Percentiles rank a stretch among this genome's conserved stretches.
Evolutionary conservation across 1,140 invertebrate genomes (phyloP).

Genomic region (Drosophila prosaltans): DNA sequence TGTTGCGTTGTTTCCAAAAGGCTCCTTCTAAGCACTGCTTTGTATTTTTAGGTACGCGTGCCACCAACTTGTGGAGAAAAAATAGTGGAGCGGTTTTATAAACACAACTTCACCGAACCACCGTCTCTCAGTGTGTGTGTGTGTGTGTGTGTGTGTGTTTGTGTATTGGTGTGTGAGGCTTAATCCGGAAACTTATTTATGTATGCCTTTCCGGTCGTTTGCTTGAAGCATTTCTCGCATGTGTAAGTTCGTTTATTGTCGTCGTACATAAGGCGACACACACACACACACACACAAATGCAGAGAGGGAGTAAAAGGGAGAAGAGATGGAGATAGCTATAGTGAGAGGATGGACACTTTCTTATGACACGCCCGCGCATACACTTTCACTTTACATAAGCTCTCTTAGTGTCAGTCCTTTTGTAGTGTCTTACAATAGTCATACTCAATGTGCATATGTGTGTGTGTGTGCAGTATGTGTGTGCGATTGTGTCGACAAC

Average conservation of each 20-base stretch:
- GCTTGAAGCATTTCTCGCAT: constrained; percentile 72
- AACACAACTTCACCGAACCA: too few relatives aligned
- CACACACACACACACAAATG: constrained; percentile 54
- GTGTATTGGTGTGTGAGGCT: constrained; percentile 61
- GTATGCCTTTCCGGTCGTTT: constrained; percentile 78
- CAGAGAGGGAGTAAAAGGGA: constrained; percentile 23
- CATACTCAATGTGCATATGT: neutral
- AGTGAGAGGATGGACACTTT: constrained; percentile 47
- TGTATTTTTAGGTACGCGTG: too few relatives aligned
- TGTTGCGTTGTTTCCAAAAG: too few relatives aligned
- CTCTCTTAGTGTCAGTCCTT: constrained; percentile 36
- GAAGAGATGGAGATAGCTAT: constrained; percentile 13
- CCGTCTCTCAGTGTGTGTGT: too few relatives aligned
- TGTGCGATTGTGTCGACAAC: constrained; percentile 65
- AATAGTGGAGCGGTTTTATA: too few relatives aligned
- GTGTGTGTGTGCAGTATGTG: constrained; percentile 10
- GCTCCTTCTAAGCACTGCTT: too few relatives aligned
- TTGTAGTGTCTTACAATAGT: constrained; percentile 54
- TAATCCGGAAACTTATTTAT: constrained; percentile 81
- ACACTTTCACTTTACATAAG: constrained; percentile 80
- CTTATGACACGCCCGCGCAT: constrained; percentile 75
- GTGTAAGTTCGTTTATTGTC: constrained; percentile 30
- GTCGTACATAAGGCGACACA: constrained; percentile 51
- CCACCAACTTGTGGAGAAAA: too few relatives aligned
- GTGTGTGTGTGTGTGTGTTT: constrained; percentile 40